Base-by-base conservation (phyloP, 2,888 invertebrate genomes). In the Tillus elongatus region DNA sequence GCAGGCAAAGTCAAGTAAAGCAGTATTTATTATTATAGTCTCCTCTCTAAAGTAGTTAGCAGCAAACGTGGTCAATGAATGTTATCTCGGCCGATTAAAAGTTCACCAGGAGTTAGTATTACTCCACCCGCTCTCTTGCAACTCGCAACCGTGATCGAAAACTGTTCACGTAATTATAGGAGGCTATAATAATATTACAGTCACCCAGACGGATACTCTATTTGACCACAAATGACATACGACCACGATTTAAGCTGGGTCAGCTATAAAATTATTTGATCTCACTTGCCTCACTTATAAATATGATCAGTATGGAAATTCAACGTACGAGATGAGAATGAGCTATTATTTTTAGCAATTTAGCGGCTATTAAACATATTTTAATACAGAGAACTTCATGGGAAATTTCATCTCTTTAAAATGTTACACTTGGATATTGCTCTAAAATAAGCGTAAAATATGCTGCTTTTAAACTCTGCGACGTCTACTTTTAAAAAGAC, bases 141-240 rank as follows among this genome's bases (percentile, higher is more conserved):
- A n/a, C n/a, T n/a, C n/a, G n/a, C n/a, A 43, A 42, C 46, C 43
- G 47, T 39, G 45, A 49, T 49, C 49, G 44, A 47, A 52, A 52
- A 53, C 46, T 47, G 46, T 47, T 45, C 49, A 42, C 50, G 42
- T 53, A 53, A 53, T 53, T 53, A 53, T 52, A 52, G 51, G 47
- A 43, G 45, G 37, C 49, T 38, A 39, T 51, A 53, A 53, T 53
- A 49, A 49, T 52, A 50, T 49, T 44, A 43, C 44, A 48, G 40
- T 37, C 33, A 36, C 15, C 32, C 47, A 42, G 16, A 6, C 4
- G 33, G 27, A 15, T 19, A 14, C 26, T 15, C 24, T 24, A 16
- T n/a, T 32, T n/a, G 11, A 30, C 30, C 10, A 15, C 30, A 15
- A 11, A 28, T 19, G n/a, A 13, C 8, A 10, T n/a, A n/a, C n/a